Percentiles rank a stretch among this genome's conserved stretches.
These are phyloP conservation scores for Hypotaenidia philippensis DNA, from an alignment of 2,797 vertebrate genomes.

Conservation along the genomic window DNA sequence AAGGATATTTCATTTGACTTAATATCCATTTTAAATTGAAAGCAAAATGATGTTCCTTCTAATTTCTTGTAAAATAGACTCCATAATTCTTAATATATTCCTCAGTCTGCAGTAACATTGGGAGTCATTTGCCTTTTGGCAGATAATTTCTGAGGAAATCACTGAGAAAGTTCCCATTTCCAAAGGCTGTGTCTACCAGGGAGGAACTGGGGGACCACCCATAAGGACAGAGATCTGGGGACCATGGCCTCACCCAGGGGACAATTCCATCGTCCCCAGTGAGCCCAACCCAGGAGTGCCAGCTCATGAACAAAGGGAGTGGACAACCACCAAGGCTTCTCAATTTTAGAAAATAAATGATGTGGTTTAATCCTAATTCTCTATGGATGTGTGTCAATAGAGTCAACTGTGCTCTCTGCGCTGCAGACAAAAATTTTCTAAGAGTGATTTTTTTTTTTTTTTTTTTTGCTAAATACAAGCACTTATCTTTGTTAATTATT, in stretches of 20 bases:
- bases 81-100: not conserved
- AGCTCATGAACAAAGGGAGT: fast-evolving
- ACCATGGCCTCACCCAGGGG: fast-evolving
- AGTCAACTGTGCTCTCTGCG: not conserved
- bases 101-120: not conserved
- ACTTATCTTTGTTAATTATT: not conserved
- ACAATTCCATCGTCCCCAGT: fast-evolving
- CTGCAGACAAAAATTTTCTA: not conserved
- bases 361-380: not conserved
- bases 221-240: not conserved
- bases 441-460: not conserved
- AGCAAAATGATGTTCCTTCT: not conserved
- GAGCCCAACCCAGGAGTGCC: fast-evolving
- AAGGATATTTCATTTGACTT: not conserved
- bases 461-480: not conserved
- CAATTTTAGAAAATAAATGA: not conserved
- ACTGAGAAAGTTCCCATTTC: not conserved
- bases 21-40: not conserved
- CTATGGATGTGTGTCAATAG: not conserved
- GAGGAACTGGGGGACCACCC: not conserved
- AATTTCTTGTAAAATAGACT: not conserved
- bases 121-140: not conserved
- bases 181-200: not conserved
- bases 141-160: not conserved
- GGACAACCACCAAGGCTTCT: not conserved